Evolutionary conservation across 2,797 vertebrate genomes (phyloP), one percentile per base, ranked within the genome.

Genomic region (Chloroceryle amazona): DNA sequence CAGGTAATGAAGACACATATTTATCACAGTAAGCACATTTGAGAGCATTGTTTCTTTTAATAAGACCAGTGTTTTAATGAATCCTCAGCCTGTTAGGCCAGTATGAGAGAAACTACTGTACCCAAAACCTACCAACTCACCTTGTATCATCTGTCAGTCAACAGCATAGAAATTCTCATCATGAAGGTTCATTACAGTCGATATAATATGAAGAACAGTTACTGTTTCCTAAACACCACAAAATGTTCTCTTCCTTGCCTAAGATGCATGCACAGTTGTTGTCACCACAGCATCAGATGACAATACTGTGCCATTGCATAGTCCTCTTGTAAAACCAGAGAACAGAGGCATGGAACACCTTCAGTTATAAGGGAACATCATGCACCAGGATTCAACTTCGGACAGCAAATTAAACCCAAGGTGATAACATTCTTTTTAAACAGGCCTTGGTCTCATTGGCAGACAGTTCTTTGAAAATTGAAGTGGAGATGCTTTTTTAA

Each of bases 251-350:
- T 58, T 76, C 5, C 23, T 35, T 76, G 13, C 14, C 51, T 68
- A 23, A 83, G 20, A 39, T 21, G 22, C 0, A 0, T 54, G 8
- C 52, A 41, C 8, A 19, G 6, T 17, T 52, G 13, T 15, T 44
- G 11, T 42, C 52, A 39, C 26, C 23, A 13, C 0, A 0, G 4
- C n/a, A 44, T 31, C 49, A 58, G 28, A 35, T 62, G 22, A 0
- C 8, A 52, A 9, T 47, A 17, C 17, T 37, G 8, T 37, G 20
- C 9, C 7, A 33, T 39, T 1, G 0, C 4, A 39, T 67, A 31
- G 33, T 49, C 10, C 5, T 72, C 31, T 90, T 68, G 41, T 72
- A 31, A 19, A 76, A 13, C 4, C 13, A 29, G n/a, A 73, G n/a
- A 51, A 46, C 16, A 23, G 47, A 51, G 10, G 22, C 29, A 46